Evolutionary conservation across 2,113 vertebrate species (phyloP).

Genomic region (Prunella fulvescens): DNA sequence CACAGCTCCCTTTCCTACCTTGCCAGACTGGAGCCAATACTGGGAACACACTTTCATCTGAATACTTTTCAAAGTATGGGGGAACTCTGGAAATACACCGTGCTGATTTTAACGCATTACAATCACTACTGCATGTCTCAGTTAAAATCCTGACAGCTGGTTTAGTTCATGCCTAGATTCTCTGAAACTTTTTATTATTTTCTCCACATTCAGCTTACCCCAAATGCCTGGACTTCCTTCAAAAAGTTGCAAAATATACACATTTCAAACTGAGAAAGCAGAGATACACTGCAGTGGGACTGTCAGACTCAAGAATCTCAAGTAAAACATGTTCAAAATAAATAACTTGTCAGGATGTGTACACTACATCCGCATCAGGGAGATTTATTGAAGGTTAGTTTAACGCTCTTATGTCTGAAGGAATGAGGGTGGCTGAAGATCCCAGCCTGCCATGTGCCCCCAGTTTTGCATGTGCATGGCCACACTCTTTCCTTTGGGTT

Average conservation of each 20-base stretch:
- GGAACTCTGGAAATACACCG: neutral
- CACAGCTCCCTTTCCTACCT: neutral
- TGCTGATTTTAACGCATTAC: neutral
- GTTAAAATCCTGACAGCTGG: neutral
- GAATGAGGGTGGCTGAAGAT: neutral
- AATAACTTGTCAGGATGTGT: slow-evolving; percentile 57
- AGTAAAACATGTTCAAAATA: slow-evolving; percentile 40
- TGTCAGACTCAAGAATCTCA: neutral
- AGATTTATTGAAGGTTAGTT: slow-evolving; percentile 13
- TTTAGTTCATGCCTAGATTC: neutral
- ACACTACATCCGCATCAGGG: neutral
- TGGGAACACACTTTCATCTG: neutral
- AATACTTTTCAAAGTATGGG: neutral
- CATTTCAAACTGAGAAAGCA: slow-evolving; percentile 21
- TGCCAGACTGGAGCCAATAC: neutral
- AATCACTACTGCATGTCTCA: neutral
- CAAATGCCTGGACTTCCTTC: slow-evolving; percentile 4
- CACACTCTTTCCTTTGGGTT: neutral
- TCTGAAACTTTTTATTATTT: neutral
- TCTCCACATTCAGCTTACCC: neutral
- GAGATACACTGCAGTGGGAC: neutral
- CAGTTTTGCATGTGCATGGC: neutral
- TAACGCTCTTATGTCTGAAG: neutral
- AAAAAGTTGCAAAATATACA: neutral
- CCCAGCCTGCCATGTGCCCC: neutral